Evolutionary conservation across 2,797 vertebrate species (phyloP).

Genomic region (Melanotaenia trifasciata): DNA sequence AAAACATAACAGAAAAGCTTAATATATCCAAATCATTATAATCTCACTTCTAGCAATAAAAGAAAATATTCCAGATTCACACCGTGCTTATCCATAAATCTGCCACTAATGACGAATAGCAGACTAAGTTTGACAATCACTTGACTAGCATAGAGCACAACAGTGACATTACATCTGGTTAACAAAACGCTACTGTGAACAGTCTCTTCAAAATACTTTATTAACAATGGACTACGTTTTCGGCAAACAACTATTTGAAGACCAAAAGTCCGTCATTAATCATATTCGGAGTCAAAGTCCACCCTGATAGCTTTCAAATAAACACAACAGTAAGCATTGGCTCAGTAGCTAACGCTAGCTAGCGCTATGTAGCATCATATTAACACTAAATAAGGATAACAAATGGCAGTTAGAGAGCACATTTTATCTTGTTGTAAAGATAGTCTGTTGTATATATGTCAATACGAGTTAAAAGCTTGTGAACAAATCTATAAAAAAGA

Average conservation of each 20-base stretch:
- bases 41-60: not conserved
- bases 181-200: not conserved
- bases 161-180: not conserved
- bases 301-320: not conserved
- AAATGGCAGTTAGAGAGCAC: accelerated
- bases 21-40: not conserved
- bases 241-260: not conserved
- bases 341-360: constrained; percentile 33
- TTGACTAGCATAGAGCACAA: not conserved
- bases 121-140: not conserved
- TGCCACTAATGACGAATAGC: not conserved
- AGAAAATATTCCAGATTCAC: not conserved
- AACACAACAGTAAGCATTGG: not conserved
- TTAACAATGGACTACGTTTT: not conserved
- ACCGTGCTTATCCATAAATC: not conserved
- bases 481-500: not conserved
- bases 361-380: not conserved
- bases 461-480: accelerated
- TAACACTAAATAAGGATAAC: not conserved
- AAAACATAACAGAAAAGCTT: not conserved
- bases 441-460: accelerated
- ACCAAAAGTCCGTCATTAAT: accelerated
- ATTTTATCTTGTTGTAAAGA: accelerated
- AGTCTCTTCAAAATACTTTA: accelerated
- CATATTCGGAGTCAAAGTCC: constrained; percentile 5